Base-by-base conservation (phyloP, 64 coral and sea anemone genomes). In the Porites australiensis region DNA sequence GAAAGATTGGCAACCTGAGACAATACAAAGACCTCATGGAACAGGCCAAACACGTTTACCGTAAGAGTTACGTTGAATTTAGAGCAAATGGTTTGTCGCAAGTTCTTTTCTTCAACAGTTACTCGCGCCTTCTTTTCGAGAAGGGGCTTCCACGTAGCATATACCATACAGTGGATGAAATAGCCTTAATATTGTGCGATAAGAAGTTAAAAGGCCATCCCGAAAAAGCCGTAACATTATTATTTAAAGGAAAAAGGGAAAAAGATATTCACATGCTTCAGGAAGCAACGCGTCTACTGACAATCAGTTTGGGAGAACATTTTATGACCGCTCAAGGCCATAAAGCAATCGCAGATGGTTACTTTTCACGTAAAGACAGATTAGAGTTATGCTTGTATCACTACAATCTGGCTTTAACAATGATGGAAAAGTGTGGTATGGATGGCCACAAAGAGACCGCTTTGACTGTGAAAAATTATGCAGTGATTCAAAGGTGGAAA, bases 331-430 rank as follows among this genome's bases (percentile, higher is more conserved):
- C 87, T 50, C 74, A 77, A 14, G n/a, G 87, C 19, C 50, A 58
- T 50, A 89, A 89, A 66, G 87, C 74, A 43, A 64, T 89, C 22
- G 87, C 58, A 52, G 87, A 89, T 44, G 58, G 47, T 20, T 76
- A 89, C 63, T 79, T 89, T 6, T 4, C 44, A 13, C 74, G 44
- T 51, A 13, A 43, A 44, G 55, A 65, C 15, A 75, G n/a, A n/a
- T n/a, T n/a, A n/a, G n/a, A n/a, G n/a, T n/a, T n/a, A n/a, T 57
- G 57, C 0, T 27, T 78, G 13, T 2, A 63, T 14, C 63, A 78
- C 43, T 89, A 89, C 64, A 22, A 37, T 13, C 10, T 64, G 3
- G 87, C 87, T 12, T 23, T 77, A 47, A 61, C 74, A 5, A 78
- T 89, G 44, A 27, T 89, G 11, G 44, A 11, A 4, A 37, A 78